Conservation (phyloP, 2,797 vertebrate species). For the Neosalanx taihuensis region DNA sequence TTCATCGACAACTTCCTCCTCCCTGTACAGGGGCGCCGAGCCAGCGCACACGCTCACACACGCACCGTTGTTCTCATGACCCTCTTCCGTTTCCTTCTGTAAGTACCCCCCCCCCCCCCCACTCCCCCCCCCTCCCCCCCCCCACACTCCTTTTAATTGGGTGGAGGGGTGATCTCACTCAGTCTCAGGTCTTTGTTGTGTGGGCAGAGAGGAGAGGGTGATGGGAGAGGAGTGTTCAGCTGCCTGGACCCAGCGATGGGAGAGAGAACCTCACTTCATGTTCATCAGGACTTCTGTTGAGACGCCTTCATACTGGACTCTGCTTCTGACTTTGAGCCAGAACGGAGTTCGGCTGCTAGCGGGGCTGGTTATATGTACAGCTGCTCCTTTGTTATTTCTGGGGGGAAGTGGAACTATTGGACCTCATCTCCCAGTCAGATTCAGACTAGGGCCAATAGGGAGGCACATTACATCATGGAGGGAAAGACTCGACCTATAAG, state of each 20-base stretch:
- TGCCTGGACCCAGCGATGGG: constrained; percentile 45
- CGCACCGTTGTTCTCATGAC: not conserved
- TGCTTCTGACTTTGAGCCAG: constrained; percentile 58
- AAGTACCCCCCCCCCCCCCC: constrained; percentile 9
- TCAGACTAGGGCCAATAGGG: constrained; percentile 52
- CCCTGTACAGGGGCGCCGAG: no score
- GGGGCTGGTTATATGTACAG: constrained; percentile 49
- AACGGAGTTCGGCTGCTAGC: constrained; percentile 51
- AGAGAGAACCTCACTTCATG: constrained; percentile 37
- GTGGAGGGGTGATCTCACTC: not conserved
- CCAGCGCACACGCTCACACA: not conserved
- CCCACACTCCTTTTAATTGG: not conserved
- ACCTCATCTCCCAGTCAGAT: constrained; percentile 42
- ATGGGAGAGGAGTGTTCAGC: constrained; percentile 42
- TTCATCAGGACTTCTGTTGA: constrained; percentile 54
- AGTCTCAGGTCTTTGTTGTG: constrained; percentile 20
- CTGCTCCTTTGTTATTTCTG: constrained; percentile 62
- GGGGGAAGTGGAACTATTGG: constrained; percentile 54
- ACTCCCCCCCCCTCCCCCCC: not conserved
- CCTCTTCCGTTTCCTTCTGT: constrained; percentile 29
- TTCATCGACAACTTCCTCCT: no score
- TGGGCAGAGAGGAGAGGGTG: constrained; percentile 20
- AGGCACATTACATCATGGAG: constrained; percentile 65
- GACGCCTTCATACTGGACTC: constrained; percentile 49
- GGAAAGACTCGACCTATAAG: no score